Percentiles rank a stretch among this genome's conserved stretches.
Conservation (phyloP, 2,888 invertebrate genomes). For the Adela reaumurella region DNA sequence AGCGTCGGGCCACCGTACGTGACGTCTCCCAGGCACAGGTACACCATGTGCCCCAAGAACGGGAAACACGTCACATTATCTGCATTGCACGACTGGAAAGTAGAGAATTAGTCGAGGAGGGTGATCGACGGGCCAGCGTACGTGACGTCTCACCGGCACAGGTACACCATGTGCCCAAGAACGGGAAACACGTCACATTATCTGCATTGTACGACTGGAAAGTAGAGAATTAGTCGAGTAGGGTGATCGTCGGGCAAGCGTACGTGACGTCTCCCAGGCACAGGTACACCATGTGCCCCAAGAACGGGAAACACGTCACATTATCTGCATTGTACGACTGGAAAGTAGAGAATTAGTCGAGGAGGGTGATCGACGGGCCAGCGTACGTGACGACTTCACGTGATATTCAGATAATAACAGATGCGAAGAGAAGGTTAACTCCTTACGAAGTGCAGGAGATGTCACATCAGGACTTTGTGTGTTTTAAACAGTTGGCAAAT, state of each 20-base stretch:
- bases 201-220: no score
- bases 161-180: slow-evolving; percentile 86
- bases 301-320: slow-evolving; percentile 94
- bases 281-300: slow-evolving; percentile 86
- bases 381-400: slow-evolving; percentile 91
- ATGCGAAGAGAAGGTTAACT: no score
- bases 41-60: slow-evolving; percentile 87
- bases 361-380: slow-evolving; percentile 86
- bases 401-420: no score
- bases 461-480: no score
- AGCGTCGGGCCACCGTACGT: slow-evolving; percentile 90
- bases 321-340: no score
- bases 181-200: no score
- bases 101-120: slow-evolving; percentile 93
- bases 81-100: no score
- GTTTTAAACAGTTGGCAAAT: no score
- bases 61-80: slow-evolving; percentile 97
- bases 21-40: slow-evolving; percentile 86
- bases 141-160: slow-evolving; percentile 88
- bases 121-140: slow-evolving; percentile 89
- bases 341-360: slow-evolving; percentile 95
- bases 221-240: slow-evolving; percentile 93
- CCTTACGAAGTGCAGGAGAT: no score
- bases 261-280: slow-evolving; percentile 91
- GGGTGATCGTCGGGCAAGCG: slow-evolving; percentile 85